Conservation (phyloP, 2,888 invertebrate species). For the Eupithecia tripunctaria region DNA sequence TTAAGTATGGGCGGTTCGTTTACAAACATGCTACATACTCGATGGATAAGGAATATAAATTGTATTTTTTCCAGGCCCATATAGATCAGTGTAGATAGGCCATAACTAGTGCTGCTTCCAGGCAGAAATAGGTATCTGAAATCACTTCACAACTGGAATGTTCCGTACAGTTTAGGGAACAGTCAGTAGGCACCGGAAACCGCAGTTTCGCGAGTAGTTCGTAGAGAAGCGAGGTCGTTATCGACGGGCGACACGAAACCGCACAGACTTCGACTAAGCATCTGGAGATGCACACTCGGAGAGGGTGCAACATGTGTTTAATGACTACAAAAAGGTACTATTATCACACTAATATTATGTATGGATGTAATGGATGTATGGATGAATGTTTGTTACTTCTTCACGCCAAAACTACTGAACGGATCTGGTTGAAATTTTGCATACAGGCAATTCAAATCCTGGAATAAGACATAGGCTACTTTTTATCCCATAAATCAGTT, state of each 20-base stretch:
- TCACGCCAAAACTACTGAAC: too few relatives aligned
- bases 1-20: too few relatives aligned
- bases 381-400: too few relatives aligned
- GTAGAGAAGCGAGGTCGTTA: conserved; percentile 29
- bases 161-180: background rate
- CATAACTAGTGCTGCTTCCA: background rate
- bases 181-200: conserved; percentile 14
- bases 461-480: too few relatives aligned
- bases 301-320: conserved; percentile 14
- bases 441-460: too few relatives aligned
- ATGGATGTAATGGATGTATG: too few relatives aligned
- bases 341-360: too few relatives aligned
- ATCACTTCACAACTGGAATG: background rate
- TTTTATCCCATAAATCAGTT: too few relatives aligned
- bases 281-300: background rate
- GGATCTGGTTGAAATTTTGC: too few relatives aligned
- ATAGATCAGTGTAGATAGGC: background rate
- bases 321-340: too few relatives aligned
- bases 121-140: background rate
- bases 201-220: conserved; percentile 18
- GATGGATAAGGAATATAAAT: too few relatives aligned
- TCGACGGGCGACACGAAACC: conserved; percentile 33
- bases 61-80: background rate
- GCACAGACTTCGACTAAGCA: conserved; percentile 17
- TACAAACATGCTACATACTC: too few relatives aligned